Evolutionary conservation across 1,140 invertebrate species (phyloP).

Genomic region (Papilio glaucus): DNA sequence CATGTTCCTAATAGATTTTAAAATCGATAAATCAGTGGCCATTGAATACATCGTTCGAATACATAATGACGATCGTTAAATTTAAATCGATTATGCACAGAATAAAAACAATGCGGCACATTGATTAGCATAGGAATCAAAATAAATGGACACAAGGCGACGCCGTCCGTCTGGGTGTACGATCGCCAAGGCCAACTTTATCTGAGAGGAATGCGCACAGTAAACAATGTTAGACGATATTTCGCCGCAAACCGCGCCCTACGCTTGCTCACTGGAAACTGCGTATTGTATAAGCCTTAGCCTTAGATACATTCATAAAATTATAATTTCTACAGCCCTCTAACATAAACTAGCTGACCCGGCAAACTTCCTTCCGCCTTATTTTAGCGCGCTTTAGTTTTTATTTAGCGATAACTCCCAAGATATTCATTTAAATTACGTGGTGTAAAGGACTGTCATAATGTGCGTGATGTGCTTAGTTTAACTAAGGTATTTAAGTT

Average conservation of each 20-base stretch:
- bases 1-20: constrained; percentile 21
- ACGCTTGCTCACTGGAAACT: constrained; percentile 1
- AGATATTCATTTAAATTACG: no score
- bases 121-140: constrained; percentile 50
- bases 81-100: constrained; percentile 21
- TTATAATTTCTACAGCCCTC: no score
- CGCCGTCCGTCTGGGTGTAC: constrained; percentile 62
- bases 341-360: no score
- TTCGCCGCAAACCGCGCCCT: constrained; percentile 63
- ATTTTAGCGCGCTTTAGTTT: no score
- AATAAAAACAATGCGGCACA: constrained; percentile 26
- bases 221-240: constrained; percentile 73
- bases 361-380: no score
- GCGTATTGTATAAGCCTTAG: constrained; percentile 20
- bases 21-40: constrained; percentile 13
- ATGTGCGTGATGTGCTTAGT: no score
- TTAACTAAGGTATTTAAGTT: no score
- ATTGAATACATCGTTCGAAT: constrained; percentile 6
- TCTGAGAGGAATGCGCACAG: constrained; percentile 72
- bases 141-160: constrained; percentile 53
- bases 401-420: no score
- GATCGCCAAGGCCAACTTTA: constrained; percentile 78
- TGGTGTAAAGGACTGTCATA: no score
- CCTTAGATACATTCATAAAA: no score
- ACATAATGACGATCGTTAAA: constrained; percentile 22